Conservation (phyloP, 2,888 invertebrate species). For the Apodemia duryi region DNA sequence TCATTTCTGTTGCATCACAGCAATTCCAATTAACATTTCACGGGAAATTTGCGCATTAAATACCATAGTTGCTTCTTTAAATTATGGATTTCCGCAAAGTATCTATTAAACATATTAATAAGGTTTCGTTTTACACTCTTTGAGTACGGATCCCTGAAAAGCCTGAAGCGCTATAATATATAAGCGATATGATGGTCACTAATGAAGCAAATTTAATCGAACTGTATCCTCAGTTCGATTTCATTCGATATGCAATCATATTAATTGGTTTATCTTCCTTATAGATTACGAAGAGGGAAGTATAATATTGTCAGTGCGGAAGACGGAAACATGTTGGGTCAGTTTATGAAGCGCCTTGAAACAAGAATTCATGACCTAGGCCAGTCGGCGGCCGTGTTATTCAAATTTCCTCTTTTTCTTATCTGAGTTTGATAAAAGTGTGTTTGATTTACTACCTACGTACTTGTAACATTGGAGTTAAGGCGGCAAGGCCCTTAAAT, state of each 20-base stretch:
- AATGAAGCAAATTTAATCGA: neutral
- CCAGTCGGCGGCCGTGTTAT: slow-evolving; percentile 32
- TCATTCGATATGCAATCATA: neutral
- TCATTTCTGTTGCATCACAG: too few species aligned
- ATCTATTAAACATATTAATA: too few species aligned
- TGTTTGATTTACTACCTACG: slow-evolving; percentile 2
- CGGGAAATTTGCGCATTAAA: too few species aligned
- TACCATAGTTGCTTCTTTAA: too few species aligned
- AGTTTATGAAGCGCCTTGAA: slow-evolving; percentile 19
- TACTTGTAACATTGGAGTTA: neutral
- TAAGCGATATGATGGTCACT: neutral
- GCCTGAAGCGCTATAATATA: too few species aligned
- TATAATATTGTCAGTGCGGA: slow-evolving; percentile 26
- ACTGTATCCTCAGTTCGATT: neutral
- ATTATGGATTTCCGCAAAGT: too few species aligned
- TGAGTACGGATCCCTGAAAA: too few species aligned
- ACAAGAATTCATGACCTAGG: slow-evolving; percentile 31
- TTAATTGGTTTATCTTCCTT: slow-evolving; percentile 16
- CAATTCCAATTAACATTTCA: too few species aligned
- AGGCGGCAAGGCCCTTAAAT: neutral
- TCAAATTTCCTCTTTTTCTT: slow-evolving; percentile 15
- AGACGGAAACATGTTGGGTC: slow-evolving; percentile 30
- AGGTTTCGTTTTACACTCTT: too few species aligned
- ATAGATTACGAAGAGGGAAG: slow-evolving; percentile 21
- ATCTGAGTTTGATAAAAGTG: slow-evolving; percentile 5